Percentiles rank a stretch among this genome's conserved stretches.
Evolutionary conservation across 2,888 invertebrate genomes (phyloP).

Genomic region (Cremastinae sp.): DNA sequence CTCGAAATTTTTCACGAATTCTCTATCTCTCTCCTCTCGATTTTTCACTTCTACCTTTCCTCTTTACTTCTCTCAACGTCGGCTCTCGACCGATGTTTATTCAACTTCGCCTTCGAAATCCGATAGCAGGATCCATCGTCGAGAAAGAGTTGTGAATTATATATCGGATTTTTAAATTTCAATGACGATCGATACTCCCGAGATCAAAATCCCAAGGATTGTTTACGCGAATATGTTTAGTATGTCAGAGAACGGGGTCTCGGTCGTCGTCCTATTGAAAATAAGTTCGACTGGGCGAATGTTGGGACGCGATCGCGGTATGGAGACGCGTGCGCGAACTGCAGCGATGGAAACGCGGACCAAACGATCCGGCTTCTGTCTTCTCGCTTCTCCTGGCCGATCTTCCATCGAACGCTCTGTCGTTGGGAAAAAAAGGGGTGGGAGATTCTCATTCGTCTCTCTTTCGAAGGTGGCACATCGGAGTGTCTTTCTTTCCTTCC

Average conservation of each 20-base stretch:
- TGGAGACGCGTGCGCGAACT: conserved; percentile 18
- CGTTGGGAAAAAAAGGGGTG: conserved; percentile 44
- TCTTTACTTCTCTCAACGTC: background rate
- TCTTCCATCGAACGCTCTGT: conserved; percentile 43
- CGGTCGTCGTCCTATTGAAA: background rate
- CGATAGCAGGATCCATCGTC: too few species aligned
- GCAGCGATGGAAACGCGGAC: conserved; percentile 28
- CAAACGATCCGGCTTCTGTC: conserved; percentile 40
- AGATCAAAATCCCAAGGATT: too few species aligned
- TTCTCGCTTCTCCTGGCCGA: conserved; percentile 16
- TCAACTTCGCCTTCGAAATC: too few species aligned
- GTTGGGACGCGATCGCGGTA: conserved; percentile 6
- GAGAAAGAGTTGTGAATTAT: too few species aligned
- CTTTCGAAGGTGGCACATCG: conserved; percentile 56
- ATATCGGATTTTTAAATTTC: too few species aligned
- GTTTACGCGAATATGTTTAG: too few species aligned
- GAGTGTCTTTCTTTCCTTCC: conserved; percentile 48
- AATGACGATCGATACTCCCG: too few species aligned
- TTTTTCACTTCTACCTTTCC: background rate
- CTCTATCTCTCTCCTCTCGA: background rate
- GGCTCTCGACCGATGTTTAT: conserved; percentile 1
- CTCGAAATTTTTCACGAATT: background rate
- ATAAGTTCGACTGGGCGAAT: background rate
- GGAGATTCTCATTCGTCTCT: conserved; percentile 47
- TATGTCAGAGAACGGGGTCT: too few species aligned